Evolutionary conservation across 2,888 invertebrate species (phyloP), one percentile per base, ranked within the genome.

Genomic region (Criorhina ranunculi): DNA sequence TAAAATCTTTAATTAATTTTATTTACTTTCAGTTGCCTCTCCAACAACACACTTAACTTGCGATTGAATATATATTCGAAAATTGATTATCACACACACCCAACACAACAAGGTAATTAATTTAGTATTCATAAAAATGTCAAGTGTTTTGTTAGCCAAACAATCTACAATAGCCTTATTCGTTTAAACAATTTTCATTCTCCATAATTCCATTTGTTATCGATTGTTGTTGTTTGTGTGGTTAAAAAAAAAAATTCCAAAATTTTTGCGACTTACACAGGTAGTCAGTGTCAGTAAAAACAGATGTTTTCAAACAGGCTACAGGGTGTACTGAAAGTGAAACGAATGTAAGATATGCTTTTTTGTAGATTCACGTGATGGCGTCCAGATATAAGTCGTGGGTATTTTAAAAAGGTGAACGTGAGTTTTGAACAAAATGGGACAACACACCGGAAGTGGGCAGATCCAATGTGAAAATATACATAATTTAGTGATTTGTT

Each of bases 121-220:
- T 77, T 77, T 60, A 69, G 59, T 60, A 77, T 77, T 77, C 77
- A 77, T 77, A 69, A 77, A 77, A 77, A 69, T 60, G 77, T 53
- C 77, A 77, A 77, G 77, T 69, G 77, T 59, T 51, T 64, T 75
- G 57, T 75, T 60, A 60, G 51, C 2, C 53, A 77, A 77, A 77
- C 77, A 77, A 77, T 29, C 12, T 29, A 69, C 67, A 77, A 77
- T 67, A 60, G 67, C 77, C 59, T 67, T 76, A 76, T 76, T 77
- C 77, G 77, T 69, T 69, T 77, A 69, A 62, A 77, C 67, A 77
- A 77, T 76, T 76, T 76, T 42, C 57, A 66, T 66, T 66, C 75
- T 76, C 57, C 66, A 76, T 66, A 51, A 76, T 44, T 67, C 46
- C 37, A 17, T 46, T 40, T 59, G 24, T 31, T 35, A 5, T 5